Conservation (phyloP, 2,113 vertebrate species). For the Ploceus nigricollis region DNA sequence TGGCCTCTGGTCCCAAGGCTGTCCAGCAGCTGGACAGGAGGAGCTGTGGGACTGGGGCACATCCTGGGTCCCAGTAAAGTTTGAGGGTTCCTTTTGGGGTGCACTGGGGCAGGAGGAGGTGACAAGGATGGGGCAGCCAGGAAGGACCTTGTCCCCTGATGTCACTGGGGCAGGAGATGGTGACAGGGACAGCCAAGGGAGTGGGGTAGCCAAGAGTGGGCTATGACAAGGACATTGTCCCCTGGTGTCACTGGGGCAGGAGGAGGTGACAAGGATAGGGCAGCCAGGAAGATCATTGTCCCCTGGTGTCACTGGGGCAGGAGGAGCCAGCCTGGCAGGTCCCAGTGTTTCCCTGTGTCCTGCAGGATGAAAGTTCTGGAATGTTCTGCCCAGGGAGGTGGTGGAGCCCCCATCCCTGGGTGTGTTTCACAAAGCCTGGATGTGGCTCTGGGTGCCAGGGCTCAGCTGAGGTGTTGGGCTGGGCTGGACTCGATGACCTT, state of each 20-base stretch:
- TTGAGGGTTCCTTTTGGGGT: not conserved
- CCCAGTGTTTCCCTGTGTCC: not conserved
- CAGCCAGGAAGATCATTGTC: not conserved
- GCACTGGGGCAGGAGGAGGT: not conserved
- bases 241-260: not conserved
- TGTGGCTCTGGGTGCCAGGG: too few relatives aligned
- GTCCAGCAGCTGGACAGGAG: not conserved
- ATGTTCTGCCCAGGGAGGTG: too few relatives aligned
- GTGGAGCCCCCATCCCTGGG: too few relatives aligned
- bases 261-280: not conserved
- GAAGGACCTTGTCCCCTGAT: rapidly evolving
- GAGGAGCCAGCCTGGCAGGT: not conserved
- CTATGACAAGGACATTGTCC: too few relatives aligned
- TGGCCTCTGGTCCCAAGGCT: not conserved
- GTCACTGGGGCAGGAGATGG: not conserved
- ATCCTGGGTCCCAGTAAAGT: not conserved
- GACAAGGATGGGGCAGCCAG: not conserved
- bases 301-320: not conserved
- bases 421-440: too few relatives aligned
- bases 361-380: not conserved
- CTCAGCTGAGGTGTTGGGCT: too few relatives aligned
- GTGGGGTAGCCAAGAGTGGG: rapidly evolving
- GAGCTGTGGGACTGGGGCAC: not conserved
- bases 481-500: too few relatives aligned
- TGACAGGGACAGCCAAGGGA: not conserved